Evolutionary conservation across 2,113 vertebrate genomes (phyloP).

Genomic region (Cyphomyrus plagiostoma): DNA sequence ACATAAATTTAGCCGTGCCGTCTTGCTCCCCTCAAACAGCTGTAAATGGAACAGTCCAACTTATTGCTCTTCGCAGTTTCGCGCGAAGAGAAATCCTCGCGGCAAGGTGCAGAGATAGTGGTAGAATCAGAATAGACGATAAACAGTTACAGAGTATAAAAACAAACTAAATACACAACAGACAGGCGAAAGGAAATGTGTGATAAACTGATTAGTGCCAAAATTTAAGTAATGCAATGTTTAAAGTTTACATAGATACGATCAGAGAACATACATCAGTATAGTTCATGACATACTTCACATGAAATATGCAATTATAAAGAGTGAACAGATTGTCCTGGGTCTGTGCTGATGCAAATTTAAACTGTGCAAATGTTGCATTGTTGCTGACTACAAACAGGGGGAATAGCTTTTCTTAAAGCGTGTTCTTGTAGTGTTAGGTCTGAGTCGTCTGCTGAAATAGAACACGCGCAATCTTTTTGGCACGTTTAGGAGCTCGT

Average conservation of each 20-base stretch:
- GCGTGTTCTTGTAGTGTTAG: neutral
- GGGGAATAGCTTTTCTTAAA: neutral
- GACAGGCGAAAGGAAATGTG: neutral
- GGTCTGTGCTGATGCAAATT: neutral
- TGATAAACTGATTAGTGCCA: neutral
- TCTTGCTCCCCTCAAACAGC: neutral
- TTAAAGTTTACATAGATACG: neutral
- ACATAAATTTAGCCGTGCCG: fast-evolving
- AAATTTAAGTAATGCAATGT: neutral
- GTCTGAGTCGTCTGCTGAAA: neutral
- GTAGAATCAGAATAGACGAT: neutral
- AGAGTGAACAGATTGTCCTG: neutral
- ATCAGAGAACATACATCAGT: neutral
- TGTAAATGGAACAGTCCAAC: constrained; percentile 44
- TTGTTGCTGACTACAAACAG: neutral
- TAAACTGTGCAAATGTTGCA: neutral
- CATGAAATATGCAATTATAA: neutral
- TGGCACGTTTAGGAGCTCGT: neutral
- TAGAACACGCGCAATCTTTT: neutral
- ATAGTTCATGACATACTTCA: neutral
- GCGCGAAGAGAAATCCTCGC: constrained; percentile 51
- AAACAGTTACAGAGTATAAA: neutral
- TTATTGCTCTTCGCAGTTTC: constrained; percentile 32
- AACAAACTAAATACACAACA: neutral
- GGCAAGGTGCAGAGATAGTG: no score